These are phyloP conservation scores for Empidonax traillii DNA, from an alignment of 2,113 vertebrate genomes.

Conservation along the genomic window DNA sequence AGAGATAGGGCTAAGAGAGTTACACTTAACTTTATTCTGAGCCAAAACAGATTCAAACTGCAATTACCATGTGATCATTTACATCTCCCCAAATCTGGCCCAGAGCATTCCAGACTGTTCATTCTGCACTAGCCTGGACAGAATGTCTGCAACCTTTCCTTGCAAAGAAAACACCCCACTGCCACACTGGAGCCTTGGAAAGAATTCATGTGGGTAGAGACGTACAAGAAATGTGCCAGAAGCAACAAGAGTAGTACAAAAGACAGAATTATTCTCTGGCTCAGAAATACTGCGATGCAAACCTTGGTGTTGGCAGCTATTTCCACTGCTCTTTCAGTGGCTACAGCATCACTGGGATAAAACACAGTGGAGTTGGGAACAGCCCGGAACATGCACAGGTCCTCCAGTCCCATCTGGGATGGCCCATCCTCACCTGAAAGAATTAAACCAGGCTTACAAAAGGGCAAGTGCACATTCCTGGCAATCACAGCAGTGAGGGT, in stretches of 20 bases:
- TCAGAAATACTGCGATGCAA: neutral
- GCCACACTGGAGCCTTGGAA: neutral
- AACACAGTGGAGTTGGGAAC: constrained; percentile 89
- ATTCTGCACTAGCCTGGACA: neutral
- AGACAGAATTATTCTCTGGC: neutral
- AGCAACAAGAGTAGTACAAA: neutral
- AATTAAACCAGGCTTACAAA: neutral
- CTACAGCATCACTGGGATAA: constrained; percentile 90
- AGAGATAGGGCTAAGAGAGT: neutral
- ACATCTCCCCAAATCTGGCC: neutral
- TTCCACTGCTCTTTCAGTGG: constrained; percentile 93
- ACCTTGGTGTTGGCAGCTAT: constrained; percentile 92
- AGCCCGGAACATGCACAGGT: constrained; percentile 88
- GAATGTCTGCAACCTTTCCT: neutral
- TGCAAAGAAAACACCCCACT: neutral
- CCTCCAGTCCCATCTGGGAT: constrained; percentile 93
- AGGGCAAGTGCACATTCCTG: neutral
- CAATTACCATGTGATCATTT: neutral
- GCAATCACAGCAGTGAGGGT: neutral
- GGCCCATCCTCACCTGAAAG: constrained; percentile 91
- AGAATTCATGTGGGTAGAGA: neutral
- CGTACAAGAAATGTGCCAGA: neutral
- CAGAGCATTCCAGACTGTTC: neutral
- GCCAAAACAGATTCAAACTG: neutral
- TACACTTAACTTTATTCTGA: neutral